Base-by-base conservation (phyloP, 2,888 invertebrate species). In the Chloromyia formosa region DNA sequence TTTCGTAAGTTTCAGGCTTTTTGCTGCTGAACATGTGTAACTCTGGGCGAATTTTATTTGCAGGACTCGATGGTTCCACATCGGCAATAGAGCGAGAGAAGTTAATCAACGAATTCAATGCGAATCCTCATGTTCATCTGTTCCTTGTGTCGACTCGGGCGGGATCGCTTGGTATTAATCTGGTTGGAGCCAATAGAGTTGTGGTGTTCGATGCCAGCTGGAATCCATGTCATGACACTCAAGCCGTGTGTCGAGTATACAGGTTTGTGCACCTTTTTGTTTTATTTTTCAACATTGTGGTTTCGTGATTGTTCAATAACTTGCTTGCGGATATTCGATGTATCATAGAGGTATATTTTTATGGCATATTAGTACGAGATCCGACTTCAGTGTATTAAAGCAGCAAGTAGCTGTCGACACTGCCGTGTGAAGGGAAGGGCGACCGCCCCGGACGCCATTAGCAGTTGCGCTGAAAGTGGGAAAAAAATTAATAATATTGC, bases 181-280 rank as follows among this genome's bases (percentile, higher is more conserved):
- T 99, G 77, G 94, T 97, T 20, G 97, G 98, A 16, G 99, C 99
- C 0, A 98, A 98, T 86, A 89, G 99, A 42, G 98, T 98, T 4
- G 93, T 98, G 56, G 97, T 99, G 66, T 93, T 98, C 82, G 99
- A 99, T 84, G 98, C 98, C 14, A 97, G 96, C 53, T 99, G 98
- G 98, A 99, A 99, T 87, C 98, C 98, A 0, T 98, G 98, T 82
- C 98, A 99, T 82, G 98, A 98, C 83, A 95, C 96, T 0, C 96
- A 96, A 87, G 98, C 98, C 40, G 97, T 99, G 14, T 98, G 98
- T 84, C 88, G 98, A 79, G 97, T 98, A 54, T 96, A 96, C 83
- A 89, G 85, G 84, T 85, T 77, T 78, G 78, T 74, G 14, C 40
- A 18, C 18, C 18, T 16, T 16, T n/a, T 54, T 18, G 18, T 5